Evolutionary conservation across 2,113 vertebrate species (phyloP).

Genomic region (Brachionichthys hirsutus): DNA sequence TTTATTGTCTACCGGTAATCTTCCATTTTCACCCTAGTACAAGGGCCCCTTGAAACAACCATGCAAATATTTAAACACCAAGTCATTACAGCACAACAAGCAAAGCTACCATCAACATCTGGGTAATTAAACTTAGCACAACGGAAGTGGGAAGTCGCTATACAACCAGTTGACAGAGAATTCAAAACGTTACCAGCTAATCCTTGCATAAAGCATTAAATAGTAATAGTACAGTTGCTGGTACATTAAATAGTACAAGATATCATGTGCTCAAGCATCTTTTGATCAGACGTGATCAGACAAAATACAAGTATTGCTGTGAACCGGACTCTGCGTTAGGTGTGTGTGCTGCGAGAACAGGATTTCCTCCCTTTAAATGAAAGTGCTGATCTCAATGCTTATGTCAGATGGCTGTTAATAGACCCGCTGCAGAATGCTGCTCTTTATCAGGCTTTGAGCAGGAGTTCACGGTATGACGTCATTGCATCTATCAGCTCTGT

Average conservation of each 20-base stretch:
- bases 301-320: slow-evolving; percentile 1
- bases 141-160: neutral
- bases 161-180: no score
- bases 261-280: neutral
- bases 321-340: slow-evolving; percentile 9
- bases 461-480: slow-evolving; percentile 62
- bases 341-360: slow-evolving; percentile 34
- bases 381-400: slow-evolving; percentile 58
- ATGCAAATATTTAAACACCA: neutral
- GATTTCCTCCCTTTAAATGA: slow-evolving; percentile 41
- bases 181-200: no score
- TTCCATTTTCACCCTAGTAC: no score
- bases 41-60: no score
- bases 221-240: no score
- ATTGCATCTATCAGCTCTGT: slow-evolving; percentile 57
- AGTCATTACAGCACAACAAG: no score
- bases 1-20: no score
- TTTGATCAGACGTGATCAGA: no score
- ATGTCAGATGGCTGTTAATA: slow-evolving; percentile 62
- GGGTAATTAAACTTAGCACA: neutral
- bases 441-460: slow-evolving; percentile 74
- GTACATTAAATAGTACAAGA: no score
- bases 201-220: no score
- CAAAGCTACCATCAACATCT: neutral
- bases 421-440: slow-evolving; percentile 45